Conservation (phyloP, 2,888 invertebrate genomes). For the Acrobasis suavella region DNA sequence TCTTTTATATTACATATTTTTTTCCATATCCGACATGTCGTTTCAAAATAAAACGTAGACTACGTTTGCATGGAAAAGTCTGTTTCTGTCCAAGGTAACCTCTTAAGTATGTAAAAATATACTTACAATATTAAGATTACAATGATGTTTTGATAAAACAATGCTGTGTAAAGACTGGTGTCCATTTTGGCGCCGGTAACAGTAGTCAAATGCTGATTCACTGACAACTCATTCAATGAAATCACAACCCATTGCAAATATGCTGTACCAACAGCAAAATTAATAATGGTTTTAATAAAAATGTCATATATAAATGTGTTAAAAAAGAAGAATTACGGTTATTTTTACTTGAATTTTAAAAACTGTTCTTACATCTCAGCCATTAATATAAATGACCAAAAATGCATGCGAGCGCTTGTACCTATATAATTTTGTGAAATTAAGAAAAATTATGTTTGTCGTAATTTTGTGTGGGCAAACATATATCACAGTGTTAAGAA, state of each 20-base stretch:
- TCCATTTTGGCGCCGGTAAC: slow-evolving; percentile 5
- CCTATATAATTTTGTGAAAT: slow-evolving; percentile 12
- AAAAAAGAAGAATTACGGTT: slow-evolving; percentile 9
- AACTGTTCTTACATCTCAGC: slow-evolving; percentile 14
- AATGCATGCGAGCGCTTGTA: background rate
- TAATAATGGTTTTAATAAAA: too few relatives aligned
- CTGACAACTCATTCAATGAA: slow-evolving; percentile 4
- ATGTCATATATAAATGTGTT: background rate
- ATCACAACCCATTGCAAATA: background rate
- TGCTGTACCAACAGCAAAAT: background rate
- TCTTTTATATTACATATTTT: too few relatives aligned
- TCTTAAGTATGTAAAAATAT: background rate
- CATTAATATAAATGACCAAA: slow-evolving; percentile 19
- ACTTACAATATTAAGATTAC: too few relatives aligned
- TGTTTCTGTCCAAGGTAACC: too few relatives aligned
- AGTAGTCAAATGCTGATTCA: slow-evolving; percentile 2
- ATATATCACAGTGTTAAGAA: slow-evolving; percentile 9
- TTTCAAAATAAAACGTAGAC: too few relatives aligned
- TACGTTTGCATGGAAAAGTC: too few relatives aligned
- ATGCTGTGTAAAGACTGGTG: background rate
- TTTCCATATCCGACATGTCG: too few relatives aligned
- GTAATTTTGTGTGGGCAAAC: slow-evolving; percentile 10
- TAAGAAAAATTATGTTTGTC: slow-evolving; percentile 4
- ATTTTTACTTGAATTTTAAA: slow-evolving; percentile 18
- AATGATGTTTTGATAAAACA: background rate